These are phyloP conservation scores for Suncus etruscus DNA, from an alignment of 2,113 vertebrate genomes.

Conservation along the genomic window DNA sequence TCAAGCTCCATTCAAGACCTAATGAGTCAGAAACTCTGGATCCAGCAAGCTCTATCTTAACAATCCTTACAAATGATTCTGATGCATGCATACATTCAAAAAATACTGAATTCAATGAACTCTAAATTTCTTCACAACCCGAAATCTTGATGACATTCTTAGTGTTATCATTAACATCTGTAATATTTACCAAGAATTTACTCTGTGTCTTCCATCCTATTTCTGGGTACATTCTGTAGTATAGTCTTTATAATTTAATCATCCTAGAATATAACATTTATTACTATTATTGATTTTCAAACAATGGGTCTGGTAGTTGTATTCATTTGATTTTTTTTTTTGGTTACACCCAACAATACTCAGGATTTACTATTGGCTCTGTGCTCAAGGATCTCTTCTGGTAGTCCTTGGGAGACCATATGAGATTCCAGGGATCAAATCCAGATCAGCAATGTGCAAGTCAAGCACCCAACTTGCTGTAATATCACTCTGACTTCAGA, in stretches of 20 bases:
- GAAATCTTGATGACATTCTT: neutral
- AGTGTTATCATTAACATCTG: neutral
- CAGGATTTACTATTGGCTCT: no score
- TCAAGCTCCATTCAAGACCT: neutral
- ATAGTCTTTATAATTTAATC: neutral
- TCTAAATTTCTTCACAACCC: neutral
- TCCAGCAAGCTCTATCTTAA: neutral
- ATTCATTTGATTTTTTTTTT: no score
- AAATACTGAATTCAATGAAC: neutral
- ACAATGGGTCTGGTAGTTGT: neutral
- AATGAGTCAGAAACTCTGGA: neutral
- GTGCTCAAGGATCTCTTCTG: no score
- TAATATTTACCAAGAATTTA: neutral
- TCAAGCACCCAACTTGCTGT: no score
- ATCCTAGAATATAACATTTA: neutral
- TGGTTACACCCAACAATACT: no score
- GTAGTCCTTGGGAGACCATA: no score
- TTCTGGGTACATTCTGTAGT: neutral
- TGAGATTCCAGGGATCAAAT: no score
- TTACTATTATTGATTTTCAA: neutral
- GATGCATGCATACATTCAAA: neutral
- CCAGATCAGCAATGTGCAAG: no score
- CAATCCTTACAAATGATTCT: neutral
- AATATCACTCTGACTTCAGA: no score
- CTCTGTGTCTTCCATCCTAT: neutral